Conservation (phyloP, 2,797 vertebrate genomes). For the Coendou prehensilis region DNA sequence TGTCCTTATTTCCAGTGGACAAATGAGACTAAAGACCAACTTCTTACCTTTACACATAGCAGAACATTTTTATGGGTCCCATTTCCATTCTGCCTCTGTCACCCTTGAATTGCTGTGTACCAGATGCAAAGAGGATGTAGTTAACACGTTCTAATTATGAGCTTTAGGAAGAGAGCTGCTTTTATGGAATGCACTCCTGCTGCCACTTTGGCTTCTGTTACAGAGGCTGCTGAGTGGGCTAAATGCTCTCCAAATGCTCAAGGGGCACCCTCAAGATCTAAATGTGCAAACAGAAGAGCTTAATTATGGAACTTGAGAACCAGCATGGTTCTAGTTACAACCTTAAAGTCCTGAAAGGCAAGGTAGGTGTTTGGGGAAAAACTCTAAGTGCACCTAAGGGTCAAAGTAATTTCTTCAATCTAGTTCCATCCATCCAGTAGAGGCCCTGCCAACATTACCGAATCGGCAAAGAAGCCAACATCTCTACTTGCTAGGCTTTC, state of each 20-base stretch:
- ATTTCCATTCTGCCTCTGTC: constrained; percentile 79
- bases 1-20: constrained; percentile 39
- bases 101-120: constrained; percentile 79
- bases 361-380: constrained; percentile 62
- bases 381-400: constrained; percentile 23
- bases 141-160: constrained; percentile 85
- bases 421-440: constrained; percentile 17
- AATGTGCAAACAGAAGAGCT: constrained; percentile 75
- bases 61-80: constrained; percentile 77
- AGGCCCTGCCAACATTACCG: constrained; percentile 6
- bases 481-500: constrained; percentile 35
- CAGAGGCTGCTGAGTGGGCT: constrained; percentile 77
- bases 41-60: constrained; percentile 74
- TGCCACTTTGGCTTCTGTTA: constrained; percentile 82
- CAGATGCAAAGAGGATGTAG: constrained; percentile 85
- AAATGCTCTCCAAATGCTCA: constrained; percentile 82
- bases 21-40: constrained; percentile 69
- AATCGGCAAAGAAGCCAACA: constrained; percentile 41
- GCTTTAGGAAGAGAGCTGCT: constrained; percentile 80
- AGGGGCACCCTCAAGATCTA: constrained; percentile 78
- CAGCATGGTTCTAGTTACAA: constrained; percentile 75
- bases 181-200: constrained; percentile 81
- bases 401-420: constrained; percentile 67
- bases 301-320: constrained; percentile 77
- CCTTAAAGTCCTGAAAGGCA: constrained; percentile 65